phyloP scores from a whole-genome alignment of 1,140 invertebrate species.

The Druon quercuslanigerum region DNA sequence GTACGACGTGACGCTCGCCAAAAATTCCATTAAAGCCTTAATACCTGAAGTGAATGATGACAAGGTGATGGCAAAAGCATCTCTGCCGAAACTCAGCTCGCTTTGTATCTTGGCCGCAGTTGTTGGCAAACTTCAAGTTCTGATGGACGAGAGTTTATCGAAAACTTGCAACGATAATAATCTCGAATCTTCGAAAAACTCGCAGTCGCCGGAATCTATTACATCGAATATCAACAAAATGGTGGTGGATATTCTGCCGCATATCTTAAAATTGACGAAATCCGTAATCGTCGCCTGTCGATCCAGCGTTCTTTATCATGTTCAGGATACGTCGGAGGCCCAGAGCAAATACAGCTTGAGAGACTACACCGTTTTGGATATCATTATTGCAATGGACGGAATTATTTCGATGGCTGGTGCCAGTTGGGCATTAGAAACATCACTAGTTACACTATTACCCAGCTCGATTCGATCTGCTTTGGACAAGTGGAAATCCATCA shows the following conservation, averaged over 20 bases:
- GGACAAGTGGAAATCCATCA: slow-evolving; percentile 80
- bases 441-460: slow-evolving; percentile 78
- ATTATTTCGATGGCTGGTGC: slow-evolving; percentile 80
- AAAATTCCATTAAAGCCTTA: slow-evolving; percentile 81
- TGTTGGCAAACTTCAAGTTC: slow-evolving; percentile 82
- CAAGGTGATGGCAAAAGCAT: slow-evolving; percentile 73
- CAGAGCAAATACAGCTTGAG: slow-evolving; percentile 73
- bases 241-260: slow-evolving; percentile 14
- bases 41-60: slow-evolving; percentile 75
- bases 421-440: slow-evolving; percentile 76
- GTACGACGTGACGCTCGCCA: slow-evolving; percentile 84
- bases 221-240: slow-evolving; percentile 6
- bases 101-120: slow-evolving; percentile 82
- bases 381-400: slow-evolving; percentile 55
- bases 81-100: slow-evolving; percentile 81
- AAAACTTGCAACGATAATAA: slow-evolving; percentile 62
- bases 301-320: slow-evolving; percentile 77
- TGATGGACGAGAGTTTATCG: slow-evolving; percentile 76
- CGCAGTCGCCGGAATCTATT: slow-evolving; percentile 28
- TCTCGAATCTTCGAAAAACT: slow-evolving; percentile 60
- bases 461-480: slow-evolving; percentile 77
- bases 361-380: slow-evolving; percentile 75
- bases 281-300: slow-evolving; percentile 76
- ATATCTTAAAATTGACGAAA: slow-evolving; percentile 74
- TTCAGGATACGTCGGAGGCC: slow-evolving; percentile 71